These are phyloP conservation scores for Chrysochloris asiatica DNA, from an alignment of 2,113 vertebrate genomes.

Conservation along the genomic window DNA sequence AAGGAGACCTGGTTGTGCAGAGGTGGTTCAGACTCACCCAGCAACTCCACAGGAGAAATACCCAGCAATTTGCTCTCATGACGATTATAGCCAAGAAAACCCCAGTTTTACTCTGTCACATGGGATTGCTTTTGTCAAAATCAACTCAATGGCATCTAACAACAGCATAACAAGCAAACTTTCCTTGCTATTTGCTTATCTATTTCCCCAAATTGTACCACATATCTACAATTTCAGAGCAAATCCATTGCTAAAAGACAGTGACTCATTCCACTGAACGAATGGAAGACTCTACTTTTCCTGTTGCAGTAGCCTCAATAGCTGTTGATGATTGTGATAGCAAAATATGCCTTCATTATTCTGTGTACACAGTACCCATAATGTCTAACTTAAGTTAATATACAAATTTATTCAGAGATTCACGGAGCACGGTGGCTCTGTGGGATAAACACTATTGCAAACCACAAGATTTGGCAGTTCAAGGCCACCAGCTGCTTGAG, in stretches of 20 bases:
- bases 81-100: neutral
- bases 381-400: conserved; percentile 39
- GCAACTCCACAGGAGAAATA: too few relatives aligned
- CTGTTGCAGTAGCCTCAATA: conserved; percentile 1
- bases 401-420: conserved; percentile 57
- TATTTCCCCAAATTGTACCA: neutral
- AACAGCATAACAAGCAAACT: neutral
- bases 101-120: neutral
- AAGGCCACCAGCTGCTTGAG: too few relatives aligned
- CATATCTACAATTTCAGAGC: conserved; percentile 26
- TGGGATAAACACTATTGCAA: too few relatives aligned
- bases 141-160: neutral
- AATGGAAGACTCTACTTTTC: conserved; percentile 14
- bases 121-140: neutral
- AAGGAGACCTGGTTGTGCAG: too few relatives aligned
- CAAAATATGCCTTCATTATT: conserved; percentile 41
- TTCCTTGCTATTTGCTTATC: conserved; percentile 11
- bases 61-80: too few relatives aligned
- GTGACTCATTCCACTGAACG: neutral
- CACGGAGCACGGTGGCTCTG: too few relatives aligned
- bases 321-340: neutral
- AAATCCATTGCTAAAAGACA: conserved; percentile 28
- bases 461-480: too few relatives aligned
- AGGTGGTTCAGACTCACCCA: too few relatives aligned
- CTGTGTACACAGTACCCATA: neutral